Base-by-base conservation (phyloP, 1,140 invertebrate species). In the Xylocopa sonorina region DNA sequence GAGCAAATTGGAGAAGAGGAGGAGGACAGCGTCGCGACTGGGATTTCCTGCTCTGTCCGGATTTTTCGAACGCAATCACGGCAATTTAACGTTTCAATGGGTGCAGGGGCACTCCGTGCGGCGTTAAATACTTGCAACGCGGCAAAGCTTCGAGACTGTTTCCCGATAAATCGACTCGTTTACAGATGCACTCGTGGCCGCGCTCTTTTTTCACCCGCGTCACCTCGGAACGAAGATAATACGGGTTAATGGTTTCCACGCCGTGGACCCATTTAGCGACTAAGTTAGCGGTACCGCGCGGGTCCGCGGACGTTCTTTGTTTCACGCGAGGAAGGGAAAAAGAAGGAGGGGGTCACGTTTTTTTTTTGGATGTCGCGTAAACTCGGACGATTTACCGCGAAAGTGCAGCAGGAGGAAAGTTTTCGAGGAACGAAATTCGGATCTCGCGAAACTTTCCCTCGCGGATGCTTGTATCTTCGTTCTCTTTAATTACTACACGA, bases 81-180 rank as follows among this genome's bases (percentile, higher is more conserved):
- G 55, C 53, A 60, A 60, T 60, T 72, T 72, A 72, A 72, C 69
- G 69, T 48, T 72, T 32, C 27, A 34, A 72, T 60, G 41, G 69
- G 43, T 24, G 34, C 29, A 18, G 34, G 21, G 27, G n/a, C 32
- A 24, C 38, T 34, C 18, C 2, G 55, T 21, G 9, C 5, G 21
- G 3, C 41, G 27, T 41, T 55, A 34, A 58, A 41, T 48, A 55
- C 24, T 6, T 18, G 41, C 27, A 32, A 43, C 51, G 43, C 18
- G 18, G 21, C 3, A 66, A 66, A 46, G 43, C 29, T 66, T 48
- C 43, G 34, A 46, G 29, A 72, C 69, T 38, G 27, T 72, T 72
- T 58, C 27, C 48, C 55, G 55, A 72, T 72, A 72, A 72, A 72
- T 60, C 55, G 69, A 72, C 57, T 72, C 69, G 48, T 72, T 72